These are phyloP conservation scores for Cephus pygmeus DNA, from an alignment of 2,888 invertebrate genomes.

Conservation along the genomic window DNA sequence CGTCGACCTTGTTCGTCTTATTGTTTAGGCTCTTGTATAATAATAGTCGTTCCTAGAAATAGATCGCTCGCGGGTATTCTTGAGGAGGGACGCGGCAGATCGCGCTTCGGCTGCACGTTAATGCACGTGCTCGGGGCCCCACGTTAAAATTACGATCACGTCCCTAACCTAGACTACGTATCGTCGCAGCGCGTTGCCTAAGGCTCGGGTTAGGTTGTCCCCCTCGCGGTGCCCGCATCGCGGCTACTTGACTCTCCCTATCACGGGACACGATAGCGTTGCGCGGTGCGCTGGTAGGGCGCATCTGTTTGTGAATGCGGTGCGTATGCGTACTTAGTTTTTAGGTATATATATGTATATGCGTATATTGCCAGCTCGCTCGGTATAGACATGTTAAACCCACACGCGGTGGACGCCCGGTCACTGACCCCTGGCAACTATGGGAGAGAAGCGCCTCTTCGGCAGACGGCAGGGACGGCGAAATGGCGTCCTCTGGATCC, in stretches of 20 bases:
- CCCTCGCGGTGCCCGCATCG: slow-evolving; percentile 19
- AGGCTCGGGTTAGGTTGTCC: slow-evolving; percentile 6
- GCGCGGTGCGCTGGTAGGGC: slow-evolving; percentile 34
- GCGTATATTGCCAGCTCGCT: slow-evolving; percentile 16
- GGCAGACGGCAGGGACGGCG: slow-evolving; percentile 30
- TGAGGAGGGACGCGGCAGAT: too few relatives aligned
- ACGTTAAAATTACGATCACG: slow-evolving; percentile 34
- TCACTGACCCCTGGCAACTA: slow-evolving; percentile 50
- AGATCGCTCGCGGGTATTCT: too few relatives aligned
- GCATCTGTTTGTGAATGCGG: slow-evolving; percentile 26
- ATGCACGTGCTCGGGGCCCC: background rate
- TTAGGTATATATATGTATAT: background rate
- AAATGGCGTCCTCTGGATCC: too few relatives aligned
- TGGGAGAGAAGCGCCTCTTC: slow-evolving; percentile 11
- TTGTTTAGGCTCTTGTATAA: too few relatives aligned
- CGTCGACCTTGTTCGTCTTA: too few relatives aligned
- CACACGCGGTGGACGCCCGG: slow-evolving; percentile 59
- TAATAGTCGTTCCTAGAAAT: too few relatives aligned
- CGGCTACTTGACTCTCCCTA: slow-evolving; percentile 11
- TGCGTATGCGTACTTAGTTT: slow-evolving; percentile 11
- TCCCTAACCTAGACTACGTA: slow-evolving; percentile 55
- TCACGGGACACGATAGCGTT: slow-evolving; percentile 38
- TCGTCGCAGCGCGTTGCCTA: slow-evolving; percentile 30
- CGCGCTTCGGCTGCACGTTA: too few relatives aligned
- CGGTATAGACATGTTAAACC: slow-evolving; percentile 43